These are phyloP conservation scores for Agelastica alni DNA, from an alignment of 2,888 invertebrate species.

Conservation along the genomic window DNA sequence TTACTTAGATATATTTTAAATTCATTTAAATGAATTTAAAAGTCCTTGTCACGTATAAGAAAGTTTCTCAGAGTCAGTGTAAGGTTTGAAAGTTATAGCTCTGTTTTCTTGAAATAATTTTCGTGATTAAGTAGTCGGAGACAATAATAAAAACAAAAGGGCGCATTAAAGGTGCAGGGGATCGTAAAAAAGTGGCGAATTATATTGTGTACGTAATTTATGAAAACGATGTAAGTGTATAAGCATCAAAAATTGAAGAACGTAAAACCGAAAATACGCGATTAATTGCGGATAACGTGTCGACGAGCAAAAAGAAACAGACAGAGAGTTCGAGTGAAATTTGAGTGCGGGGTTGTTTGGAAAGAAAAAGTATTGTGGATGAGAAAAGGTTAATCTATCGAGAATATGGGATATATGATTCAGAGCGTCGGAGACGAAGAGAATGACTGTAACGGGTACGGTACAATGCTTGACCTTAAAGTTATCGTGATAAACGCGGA, in stretches of 20 bases:
- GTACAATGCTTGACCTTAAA: conserved; percentile 47
- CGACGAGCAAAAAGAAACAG: not conserved
- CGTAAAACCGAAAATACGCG: conserved; percentile 18
- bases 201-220: conserved; percentile 5
- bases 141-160: no score
- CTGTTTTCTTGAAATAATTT: no score
- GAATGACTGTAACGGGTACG: no score
- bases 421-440: conserved; percentile 35
- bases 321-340: conserved; percentile 19
- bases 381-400: conserved; percentile 40
- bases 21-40: no score
- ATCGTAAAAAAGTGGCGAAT: no score
- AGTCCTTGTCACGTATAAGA: no score
- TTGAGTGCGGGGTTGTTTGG: conserved; percentile 27
- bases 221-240: conserved; percentile 9
- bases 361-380: conserved; percentile 26
- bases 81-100: no score
- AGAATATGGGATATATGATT: conserved; percentile 46
- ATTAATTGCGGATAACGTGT: conserved; percentile 16
- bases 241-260: conserved; percentile 19
- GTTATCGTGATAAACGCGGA: conserved; percentile 56
- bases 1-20: no score
- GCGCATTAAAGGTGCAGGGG: no score
- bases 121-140: no score
- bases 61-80: no score